Evolutionary conservation across 2,797 vertebrate species (phyloP).

Genomic region (Phaenicophaeus curvirostris): DNA sequence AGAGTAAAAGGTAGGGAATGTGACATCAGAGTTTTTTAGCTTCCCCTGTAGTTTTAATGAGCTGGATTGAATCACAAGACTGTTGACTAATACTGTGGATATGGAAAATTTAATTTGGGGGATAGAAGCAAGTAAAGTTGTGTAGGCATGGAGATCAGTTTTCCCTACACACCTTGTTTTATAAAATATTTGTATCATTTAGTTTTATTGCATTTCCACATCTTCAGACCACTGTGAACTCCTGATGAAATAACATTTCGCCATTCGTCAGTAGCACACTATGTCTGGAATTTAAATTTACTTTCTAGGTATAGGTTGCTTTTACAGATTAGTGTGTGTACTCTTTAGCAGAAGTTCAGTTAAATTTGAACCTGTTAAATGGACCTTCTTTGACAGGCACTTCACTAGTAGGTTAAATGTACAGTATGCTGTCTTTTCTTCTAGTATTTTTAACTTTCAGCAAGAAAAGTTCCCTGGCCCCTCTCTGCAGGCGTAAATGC

Average conservation of each 20-base stretch:
- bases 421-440: not conserved
- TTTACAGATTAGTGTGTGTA: not conserved
- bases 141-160: not conserved
- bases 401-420: not conserved
- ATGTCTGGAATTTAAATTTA: not conserved
- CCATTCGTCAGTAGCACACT: no score
- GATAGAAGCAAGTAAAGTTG: not conserved
- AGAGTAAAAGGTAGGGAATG: not conserved
- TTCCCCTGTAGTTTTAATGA: not conserved
- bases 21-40: slow-evolving; percentile 19
- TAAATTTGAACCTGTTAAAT: not conserved
- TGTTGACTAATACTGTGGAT: slow-evolving; percentile 11
- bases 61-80: slow-evolving; percentile 23
- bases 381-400: not conserved
- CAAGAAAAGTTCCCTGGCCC: not conserved
- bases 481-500: not conserved
- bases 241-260: no score
- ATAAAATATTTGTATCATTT: not conserved
- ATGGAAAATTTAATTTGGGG: not conserved
- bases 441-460: not conserved
- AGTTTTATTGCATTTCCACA: not conserved
- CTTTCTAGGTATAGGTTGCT: not conserved
- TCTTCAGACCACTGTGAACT: not conserved
- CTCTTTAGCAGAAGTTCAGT: not conserved
- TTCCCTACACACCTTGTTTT: not conserved